A percentile compares a stretch with the other conserved stretches of the same genome.
Conservation (phyloP, 2,888 invertebrate species). For the Conomelus anceps region DNA sequence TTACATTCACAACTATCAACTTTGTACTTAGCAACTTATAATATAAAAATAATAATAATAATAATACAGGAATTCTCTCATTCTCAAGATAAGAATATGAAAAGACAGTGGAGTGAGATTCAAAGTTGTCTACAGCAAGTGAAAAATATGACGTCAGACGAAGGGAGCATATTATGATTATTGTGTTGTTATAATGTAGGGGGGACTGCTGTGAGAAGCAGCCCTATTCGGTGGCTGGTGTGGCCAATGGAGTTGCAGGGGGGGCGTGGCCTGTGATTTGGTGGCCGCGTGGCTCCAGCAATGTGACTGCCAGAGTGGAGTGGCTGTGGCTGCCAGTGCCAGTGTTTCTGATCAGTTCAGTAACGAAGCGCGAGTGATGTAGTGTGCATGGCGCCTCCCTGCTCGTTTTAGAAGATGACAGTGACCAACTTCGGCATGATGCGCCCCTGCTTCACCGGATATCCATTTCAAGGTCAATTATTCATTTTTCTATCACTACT, state of each 20-base stretch:
- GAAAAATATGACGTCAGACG: background rate
- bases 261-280: background rate
- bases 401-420: conserved; percentile 39
- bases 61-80: no score
- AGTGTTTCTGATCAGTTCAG: background rate
- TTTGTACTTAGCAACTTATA: no score
- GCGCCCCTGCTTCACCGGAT: conserved; percentile 44
- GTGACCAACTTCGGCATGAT: conserved; percentile 43
- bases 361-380: background rate
- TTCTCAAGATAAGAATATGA: background rate
- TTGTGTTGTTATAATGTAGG: background rate
- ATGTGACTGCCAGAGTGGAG: background rate
- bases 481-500: background rate
- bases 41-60: no score
- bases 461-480: conserved; percentile 44
- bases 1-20: no score
- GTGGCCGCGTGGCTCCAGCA: background rate
- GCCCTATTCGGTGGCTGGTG: background rate
- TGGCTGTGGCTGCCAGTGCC: no score
- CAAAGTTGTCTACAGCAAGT: background rate
- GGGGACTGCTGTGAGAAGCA: background rate
- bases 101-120: background rate
- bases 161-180: background rate
- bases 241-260: background rate
- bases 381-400: conserved; percentile 7